Percentiles rank a stretch among this genome's conserved stretches.
phyloP scores from a whole-genome alignment of 2,888 invertebrate genomes.

The Peribatodes rhomboidaria region DNA sequence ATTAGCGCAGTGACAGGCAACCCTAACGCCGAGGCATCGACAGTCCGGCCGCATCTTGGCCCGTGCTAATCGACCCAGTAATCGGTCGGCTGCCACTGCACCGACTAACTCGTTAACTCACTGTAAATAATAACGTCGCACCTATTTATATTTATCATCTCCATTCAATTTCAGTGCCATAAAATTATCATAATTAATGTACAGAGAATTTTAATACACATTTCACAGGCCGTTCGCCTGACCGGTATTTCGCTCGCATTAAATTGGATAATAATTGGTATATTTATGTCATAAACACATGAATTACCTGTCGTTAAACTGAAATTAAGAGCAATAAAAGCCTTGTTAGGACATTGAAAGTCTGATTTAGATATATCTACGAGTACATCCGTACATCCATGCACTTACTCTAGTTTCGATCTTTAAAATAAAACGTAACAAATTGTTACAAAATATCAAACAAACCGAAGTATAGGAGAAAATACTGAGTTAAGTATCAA shows the following conservation, averaged over 20 bases:
- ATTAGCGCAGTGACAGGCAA: slow-evolving; percentile 52
- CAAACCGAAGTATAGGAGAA: neutral
- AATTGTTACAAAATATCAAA: too few species aligned
- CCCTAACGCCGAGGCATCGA: slow-evolving; percentile 71
- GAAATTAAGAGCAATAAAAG: slow-evolving; percentile 3
- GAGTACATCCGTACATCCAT: neutral
- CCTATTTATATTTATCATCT: slow-evolving; percentile 10
- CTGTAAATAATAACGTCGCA: slow-evolving; percentile 8
- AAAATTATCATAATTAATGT: slow-evolving; percentile 1
- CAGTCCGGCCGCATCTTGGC: slow-evolving; percentile 67
- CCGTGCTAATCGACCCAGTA: slow-evolving; percentile 80
- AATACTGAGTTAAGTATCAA: slow-evolving; percentile 6
- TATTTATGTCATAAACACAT: neutral
- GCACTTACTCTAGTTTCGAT: too few species aligned
- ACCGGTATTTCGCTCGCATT: neutral
- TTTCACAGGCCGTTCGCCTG: neutral
- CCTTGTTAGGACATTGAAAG: too few species aligned
- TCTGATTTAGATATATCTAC: too few species aligned
- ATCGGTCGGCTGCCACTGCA: slow-evolving; percentile 56
- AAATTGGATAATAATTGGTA: slow-evolving; percentile 1
- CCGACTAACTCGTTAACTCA: slow-evolving; percentile 39
- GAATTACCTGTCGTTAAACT: slow-evolving; percentile 3
- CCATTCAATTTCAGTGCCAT: neutral
- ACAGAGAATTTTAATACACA: neutral
- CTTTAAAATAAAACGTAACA: neutral